Evolutionary conservation across 1,140 invertebrate species (phyloP).

Genomic region (Drosophila nannoptera): DNA sequence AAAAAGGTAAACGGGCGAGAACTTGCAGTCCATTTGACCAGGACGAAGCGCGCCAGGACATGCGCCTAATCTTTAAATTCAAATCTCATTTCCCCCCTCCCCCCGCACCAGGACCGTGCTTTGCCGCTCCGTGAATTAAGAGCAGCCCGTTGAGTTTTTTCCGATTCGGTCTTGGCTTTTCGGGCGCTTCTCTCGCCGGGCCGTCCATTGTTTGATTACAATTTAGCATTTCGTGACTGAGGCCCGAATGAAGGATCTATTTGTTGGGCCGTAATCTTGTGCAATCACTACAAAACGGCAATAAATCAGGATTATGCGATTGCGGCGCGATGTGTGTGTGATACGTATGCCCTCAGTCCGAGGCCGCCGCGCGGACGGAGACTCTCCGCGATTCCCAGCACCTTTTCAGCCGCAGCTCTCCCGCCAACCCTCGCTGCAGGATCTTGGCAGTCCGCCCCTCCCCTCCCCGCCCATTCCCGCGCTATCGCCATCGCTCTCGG

Average conservation of each 20-base stretch:
- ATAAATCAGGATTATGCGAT: conserved; percentile 79
- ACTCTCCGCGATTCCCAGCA: conserved; percentile 34
- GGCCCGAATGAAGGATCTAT: conserved; percentile 75
- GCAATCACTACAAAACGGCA: conserved; percentile 78
- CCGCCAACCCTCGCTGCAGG: conserved; percentile 35
- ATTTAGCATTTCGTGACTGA: conserved; percentile 77
- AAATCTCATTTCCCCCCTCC: conserved; percentile 66
- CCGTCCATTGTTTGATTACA: conserved; percentile 73
- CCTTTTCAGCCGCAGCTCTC: conserved; percentile 28
- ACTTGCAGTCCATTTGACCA: conserved; percentile 72
- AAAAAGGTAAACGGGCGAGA: conserved; percentile 64
- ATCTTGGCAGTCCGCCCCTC: conserved; percentile 22
- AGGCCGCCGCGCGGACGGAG: conserved; percentile 31
- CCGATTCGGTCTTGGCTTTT: background rate
- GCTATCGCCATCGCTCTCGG: conserved; percentile 38
- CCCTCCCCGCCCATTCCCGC: conserved; percentile 5
- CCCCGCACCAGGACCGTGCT: background rate
- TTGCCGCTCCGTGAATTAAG: conserved; percentile 64
- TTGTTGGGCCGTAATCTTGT: conserved; percentile 77
- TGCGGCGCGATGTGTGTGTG: conserved; percentile 56
- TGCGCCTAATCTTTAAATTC: conserved; percentile 76
- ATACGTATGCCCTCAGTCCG: conserved; percentile 30
- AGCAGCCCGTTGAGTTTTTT: conserved; percentile 48
- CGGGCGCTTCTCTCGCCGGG: background rate
- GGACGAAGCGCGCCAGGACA: conserved; percentile 56